Conservation (phyloP, 1,140 invertebrate genomes). For the Solen grandis region DNA sequence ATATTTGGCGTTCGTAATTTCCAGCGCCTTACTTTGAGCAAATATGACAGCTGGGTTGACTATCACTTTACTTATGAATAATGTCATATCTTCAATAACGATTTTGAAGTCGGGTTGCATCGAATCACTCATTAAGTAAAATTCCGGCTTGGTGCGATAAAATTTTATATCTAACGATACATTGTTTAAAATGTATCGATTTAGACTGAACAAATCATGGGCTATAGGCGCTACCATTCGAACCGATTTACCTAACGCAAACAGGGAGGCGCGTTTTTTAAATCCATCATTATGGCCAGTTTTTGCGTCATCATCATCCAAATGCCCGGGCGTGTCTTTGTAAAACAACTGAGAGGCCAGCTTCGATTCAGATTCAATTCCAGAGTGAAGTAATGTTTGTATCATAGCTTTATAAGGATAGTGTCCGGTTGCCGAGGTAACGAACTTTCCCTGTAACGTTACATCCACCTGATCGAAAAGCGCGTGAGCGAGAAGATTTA, state of each 20-base stretch:
- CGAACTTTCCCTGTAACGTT: slow-evolving; percentile 5
- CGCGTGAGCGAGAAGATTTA: slow-evolving; percentile 7
- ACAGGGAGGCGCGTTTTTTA: neutral
- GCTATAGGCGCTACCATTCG: neutral
- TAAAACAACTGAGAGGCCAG: neutral
- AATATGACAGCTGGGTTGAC: too few species aligned
- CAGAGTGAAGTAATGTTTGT: slow-evolving; percentile 7
- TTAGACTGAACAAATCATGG: neutral
- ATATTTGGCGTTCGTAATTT: neutral
- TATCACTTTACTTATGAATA: too few species aligned
- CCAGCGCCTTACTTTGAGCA: neutral
- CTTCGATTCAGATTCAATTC: neutral
- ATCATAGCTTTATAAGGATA: slow-evolving; percentile 1
- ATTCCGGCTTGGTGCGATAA: too few species aligned
- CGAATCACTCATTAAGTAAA: neutral
- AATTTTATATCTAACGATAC: neutral
- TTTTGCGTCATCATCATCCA: slow-evolving; percentile 2
- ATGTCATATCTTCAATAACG: neutral
- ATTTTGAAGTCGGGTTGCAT: neutral
- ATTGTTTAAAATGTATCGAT: neutral
- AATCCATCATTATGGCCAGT: neutral
- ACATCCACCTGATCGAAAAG: slow-evolving; percentile 18
- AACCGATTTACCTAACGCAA: neutral
- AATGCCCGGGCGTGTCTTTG: neutral
- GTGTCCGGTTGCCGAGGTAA: neutral